Base-by-base conservation (phyloP, 2,113 vertebrate species). In the Ailuropoda melanoleuca region DNA sequence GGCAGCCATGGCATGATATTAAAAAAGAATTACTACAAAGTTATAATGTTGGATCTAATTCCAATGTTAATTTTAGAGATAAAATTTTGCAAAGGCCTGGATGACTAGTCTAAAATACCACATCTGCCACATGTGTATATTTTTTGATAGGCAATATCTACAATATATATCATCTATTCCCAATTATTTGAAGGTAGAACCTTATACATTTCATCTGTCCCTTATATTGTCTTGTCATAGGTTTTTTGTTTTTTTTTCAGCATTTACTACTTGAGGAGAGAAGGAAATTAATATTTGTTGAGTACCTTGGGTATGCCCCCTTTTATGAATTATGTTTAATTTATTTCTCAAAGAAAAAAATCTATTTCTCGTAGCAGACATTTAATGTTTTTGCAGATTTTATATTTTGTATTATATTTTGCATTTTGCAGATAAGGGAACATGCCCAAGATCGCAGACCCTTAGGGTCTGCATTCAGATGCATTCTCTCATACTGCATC, bases 341-440 rank as follows among this genome's bases (percentile, higher is more conserved):
- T 89, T 92, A 81, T 66, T 93, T 86, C 72, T 86, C 29, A 94
- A 12, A 89, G 17, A 81, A 95, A n/a, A n/a, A 64, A 82, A 23
- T 60, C 85, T 92, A 90, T 66, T 93, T 86, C 64, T 86, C 29
- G 88, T 21, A 89, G 17, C 62, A 64, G 31, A 64, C 34, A 64
- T 31, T 0, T 53, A 95, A 80, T 0, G 0, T 56, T 29, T 60
- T 53, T 60, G 21, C 23, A 70, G 6, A 96, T 56, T 75, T 46
- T 72, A n/a, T 66, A 50, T 82, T 77, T 92, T 87, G 46, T 66
- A 56, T 46, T 72, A n/a, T 66, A 50, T 75, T 77, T 92, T 87
- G 46, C 58, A 56, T 62, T 77, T 90, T 89, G 4, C n/a, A 86
- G 21, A 68, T 60, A 11, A 68, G 17, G 34, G 89, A 90, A 84